Conservation (phyloP, 37 sponge, comb jelly and placozoan species). For the Halichondria panicea region DNA sequence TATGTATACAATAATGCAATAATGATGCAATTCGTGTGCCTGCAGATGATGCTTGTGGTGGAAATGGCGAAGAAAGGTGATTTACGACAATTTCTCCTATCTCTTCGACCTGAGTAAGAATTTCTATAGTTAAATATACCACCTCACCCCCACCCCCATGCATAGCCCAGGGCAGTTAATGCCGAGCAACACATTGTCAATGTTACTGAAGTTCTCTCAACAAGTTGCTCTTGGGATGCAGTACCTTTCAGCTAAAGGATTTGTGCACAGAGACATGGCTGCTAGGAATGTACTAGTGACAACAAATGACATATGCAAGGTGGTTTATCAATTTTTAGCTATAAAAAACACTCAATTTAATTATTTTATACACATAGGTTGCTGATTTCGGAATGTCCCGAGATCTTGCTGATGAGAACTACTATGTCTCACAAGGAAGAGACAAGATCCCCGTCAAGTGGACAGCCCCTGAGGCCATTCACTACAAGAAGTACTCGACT, state of each 20-base stretch:
- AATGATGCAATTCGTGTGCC: no score
- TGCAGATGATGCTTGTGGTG: slow-evolving; percentile 18
- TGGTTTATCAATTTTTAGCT: no score
- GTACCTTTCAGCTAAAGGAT: slow-evolving; percentile 21
- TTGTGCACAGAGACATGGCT: slow-evolving; percentile 41
- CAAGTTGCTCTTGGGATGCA: slow-evolving; percentile 37
- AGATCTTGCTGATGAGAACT: slow-evolving; percentile 28
- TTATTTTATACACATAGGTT: slow-evolving; percentile 29
- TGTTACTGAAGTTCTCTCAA: slow-evolving; percentile 23
- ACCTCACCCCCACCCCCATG: neutral
- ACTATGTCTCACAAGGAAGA: slow-evolving; percentile 50
- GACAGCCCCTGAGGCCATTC: slow-evolving; percentile 74
- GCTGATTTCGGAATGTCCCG: slow-evolving; percentile 79
- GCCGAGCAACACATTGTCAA: neutral
- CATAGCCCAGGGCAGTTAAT: neutral
- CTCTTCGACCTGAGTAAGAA: slow-evolving; percentile 13
- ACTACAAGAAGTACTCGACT: slow-evolving; percentile 43
- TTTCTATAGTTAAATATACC: neutral
- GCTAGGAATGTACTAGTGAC: slow-evolving; percentile 31
- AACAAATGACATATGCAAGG: slow-evolving; percentile 35
- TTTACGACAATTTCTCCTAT: neutral
- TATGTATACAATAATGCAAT: no score
- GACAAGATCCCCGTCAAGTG: slow-evolving; percentile 73
- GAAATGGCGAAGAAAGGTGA: slow-evolving; percentile 15
- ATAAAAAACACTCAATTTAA: no score